A percentile compares a stretch with the other conserved stretches of the same genome.
Conservation (phyloP, 2,888 invertebrate genomes). For the Chalcis sispes region DNA sequence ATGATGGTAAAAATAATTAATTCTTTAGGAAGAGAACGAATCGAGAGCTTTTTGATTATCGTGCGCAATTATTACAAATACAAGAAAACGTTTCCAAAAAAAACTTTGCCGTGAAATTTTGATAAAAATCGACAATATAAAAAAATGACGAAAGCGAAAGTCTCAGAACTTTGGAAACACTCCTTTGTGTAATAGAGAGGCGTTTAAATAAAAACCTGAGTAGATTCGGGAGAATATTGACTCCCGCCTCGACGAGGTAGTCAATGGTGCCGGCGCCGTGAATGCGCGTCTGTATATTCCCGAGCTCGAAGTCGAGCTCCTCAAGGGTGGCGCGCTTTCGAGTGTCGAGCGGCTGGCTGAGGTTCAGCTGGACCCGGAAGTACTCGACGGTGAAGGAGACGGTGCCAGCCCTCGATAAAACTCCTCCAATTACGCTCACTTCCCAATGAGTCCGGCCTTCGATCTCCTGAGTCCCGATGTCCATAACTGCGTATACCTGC, state of each 20-base stretch:
- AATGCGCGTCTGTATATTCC: conserved; percentile 89
- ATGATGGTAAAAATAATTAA: no score
- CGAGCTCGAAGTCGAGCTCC: conserved; percentile 87
- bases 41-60: no score
- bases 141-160: no score
- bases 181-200: no score
- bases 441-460: conserved; percentile 89
- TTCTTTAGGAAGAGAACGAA: no score
- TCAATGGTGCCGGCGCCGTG: conserved; percentile 92
- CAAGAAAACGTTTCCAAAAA: no score
- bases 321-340: conserved; percentile 84
- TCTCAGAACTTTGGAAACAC: no score
- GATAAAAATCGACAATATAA: no score
- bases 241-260: conserved; percentile 86
- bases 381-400: conserved; percentile 89
- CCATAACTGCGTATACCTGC: conserved; percentile 80
- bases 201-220: conserved; percentile 77
- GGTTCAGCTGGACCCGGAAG: conserved; percentile 82
- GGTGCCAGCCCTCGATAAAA: conserved; percentile 84
- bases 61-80: no score
- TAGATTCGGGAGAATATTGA: conserved; percentile 90
- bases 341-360: conserved; percentile 88
- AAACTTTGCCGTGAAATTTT: no score
- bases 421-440: conserved; percentile 82
- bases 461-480: conserved; percentile 88